Conservation (phyloP, 2,113 vertebrate species). For the Antechinus stuartii region DNA sequence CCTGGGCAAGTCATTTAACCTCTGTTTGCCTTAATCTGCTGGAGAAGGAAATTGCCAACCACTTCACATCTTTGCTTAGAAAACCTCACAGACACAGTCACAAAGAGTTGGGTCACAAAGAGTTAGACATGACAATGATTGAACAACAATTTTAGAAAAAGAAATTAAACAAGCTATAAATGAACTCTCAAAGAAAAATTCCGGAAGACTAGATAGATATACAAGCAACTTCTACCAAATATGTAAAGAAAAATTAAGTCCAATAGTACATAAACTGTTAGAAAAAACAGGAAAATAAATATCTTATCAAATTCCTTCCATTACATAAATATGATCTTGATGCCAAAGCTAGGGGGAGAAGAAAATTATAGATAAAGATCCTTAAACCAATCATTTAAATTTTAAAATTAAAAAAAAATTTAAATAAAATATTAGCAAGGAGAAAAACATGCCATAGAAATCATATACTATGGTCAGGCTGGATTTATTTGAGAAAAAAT, state of each 20-base stretch:
- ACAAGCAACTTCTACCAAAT: background rate
- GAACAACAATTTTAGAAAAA: background rate
- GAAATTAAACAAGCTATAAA: background rate
- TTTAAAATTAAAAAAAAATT: background rate
- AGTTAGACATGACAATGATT: background rate
- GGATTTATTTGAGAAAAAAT: background rate
- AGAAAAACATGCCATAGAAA: background rate
- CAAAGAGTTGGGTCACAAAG: background rate
- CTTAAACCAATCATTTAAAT: background rate
- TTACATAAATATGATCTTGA: background rate
- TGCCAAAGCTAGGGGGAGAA: background rate
- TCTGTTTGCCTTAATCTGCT: too few species aligned
- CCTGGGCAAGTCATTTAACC: background rate
- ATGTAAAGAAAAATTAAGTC: background rate
- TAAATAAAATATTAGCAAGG: background rate
- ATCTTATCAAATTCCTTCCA: background rate
- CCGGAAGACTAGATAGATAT: background rate
- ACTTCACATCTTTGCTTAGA: too few species aligned
- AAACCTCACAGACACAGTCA: background rate
- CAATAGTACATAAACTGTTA: background rate
- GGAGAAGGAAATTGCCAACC: too few species aligned
- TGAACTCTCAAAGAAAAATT: background rate
- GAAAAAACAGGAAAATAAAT: background rate
- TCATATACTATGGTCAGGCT: background rate
- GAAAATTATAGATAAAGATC: background rate